phyloP scores from a whole-genome alignment of 2,113 vertebrate genomes.

The Acanthisitta chloris region DNA sequence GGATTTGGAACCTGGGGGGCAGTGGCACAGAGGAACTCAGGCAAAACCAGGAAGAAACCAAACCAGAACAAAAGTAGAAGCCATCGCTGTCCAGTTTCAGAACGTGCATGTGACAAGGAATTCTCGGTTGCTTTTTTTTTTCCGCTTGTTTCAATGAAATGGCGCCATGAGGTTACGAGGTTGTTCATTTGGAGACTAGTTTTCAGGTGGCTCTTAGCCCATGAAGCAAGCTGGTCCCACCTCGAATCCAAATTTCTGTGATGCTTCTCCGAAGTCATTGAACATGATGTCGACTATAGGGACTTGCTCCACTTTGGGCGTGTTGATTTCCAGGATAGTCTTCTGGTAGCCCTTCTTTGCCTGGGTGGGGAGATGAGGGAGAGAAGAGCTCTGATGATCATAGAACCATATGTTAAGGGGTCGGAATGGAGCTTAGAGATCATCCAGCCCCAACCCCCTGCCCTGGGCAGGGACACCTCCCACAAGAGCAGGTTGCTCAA shows the following conservation, averaged over 20 bases:
- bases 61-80: conserved; percentile 23
- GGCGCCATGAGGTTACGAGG: conserved; percentile 94
- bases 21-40: conserved; percentile 12
- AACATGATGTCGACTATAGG: conserved; percentile 98
- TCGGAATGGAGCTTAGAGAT: too few species aligned
- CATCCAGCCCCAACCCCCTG: too few species aligned
- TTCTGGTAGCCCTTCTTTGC: conserved; percentile 94
- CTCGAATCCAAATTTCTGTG: conserved; percentile 99
- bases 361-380: conserved; percentile 61
- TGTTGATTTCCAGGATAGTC: conserved; percentile 93
- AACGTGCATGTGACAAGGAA: conserved; percentile 86
- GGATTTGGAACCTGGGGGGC: background rate
- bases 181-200: conserved; percentile 85
- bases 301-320: conserved; percentile 94
- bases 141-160: background rate
- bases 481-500: too few species aligned
- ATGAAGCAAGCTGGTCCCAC: conserved; percentile 98
- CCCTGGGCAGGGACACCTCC: too few species aligned
- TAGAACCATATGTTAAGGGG: too few species aligned
- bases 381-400: background rate
- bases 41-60: background rate
- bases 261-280: conserved; percentile 93
- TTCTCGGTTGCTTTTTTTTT: background rate
- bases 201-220: conserved; percentile 83
- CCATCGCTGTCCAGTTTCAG: conserved; percentile 86